Percentiles rank a stretch among this genome's conserved stretches.
phyloP scores from a whole-genome alignment of 2,797 vertebrate genomes.

The Antennarius maculatus region DNA sequence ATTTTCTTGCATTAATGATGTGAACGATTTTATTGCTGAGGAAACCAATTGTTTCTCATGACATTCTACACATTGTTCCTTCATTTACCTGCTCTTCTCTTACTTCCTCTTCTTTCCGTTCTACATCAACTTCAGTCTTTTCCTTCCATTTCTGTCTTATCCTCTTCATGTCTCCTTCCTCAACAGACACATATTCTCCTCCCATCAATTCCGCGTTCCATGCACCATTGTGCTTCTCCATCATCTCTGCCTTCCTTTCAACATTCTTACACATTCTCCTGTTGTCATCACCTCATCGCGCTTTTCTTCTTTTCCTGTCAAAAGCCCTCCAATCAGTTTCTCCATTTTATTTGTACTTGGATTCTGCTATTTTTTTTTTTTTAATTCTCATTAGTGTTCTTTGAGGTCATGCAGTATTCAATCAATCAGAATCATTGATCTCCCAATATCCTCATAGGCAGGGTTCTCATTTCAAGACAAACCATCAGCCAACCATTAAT shows the following conservation, averaged over 20 bases:
- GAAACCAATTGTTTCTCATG: conserved; percentile 2
- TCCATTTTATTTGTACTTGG: not conserved
- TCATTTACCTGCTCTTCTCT: conserved; percentile 10
- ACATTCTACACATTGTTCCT: not conserved
- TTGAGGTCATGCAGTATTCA: conserved; percentile 45
- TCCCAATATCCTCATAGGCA: conserved; percentile 19
- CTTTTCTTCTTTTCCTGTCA: conserved; percentile 5
- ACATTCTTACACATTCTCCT: conserved; percentile 17
- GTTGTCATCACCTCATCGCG: conserved; percentile 11
- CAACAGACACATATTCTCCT: not conserved
- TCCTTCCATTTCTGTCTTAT: not conserved
- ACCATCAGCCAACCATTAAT: conserved; percentile 66
- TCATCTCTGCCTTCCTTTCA: conserved; percentile 11
- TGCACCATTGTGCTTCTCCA: conserved; percentile 8
- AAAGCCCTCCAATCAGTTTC: conserved; percentile 2
- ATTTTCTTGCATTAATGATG: not conserved
- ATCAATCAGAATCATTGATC: conserved; percentile 62
- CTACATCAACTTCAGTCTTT: not conserved
- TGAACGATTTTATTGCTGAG: conserved; percentile 11
- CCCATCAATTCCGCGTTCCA: not conserved
- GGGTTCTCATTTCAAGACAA: conserved; percentile 44
- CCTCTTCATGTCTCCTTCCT: not conserved
- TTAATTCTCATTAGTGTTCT: not conserved
- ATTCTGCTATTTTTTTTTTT: conserved; percentile 1
- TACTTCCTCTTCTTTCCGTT: not conserved